A percentile compares a stretch with the other conserved stretches of the same genome.
Conservation (phyloP, 2,113 vertebrate species). For the Tyrannus savana region DNA sequence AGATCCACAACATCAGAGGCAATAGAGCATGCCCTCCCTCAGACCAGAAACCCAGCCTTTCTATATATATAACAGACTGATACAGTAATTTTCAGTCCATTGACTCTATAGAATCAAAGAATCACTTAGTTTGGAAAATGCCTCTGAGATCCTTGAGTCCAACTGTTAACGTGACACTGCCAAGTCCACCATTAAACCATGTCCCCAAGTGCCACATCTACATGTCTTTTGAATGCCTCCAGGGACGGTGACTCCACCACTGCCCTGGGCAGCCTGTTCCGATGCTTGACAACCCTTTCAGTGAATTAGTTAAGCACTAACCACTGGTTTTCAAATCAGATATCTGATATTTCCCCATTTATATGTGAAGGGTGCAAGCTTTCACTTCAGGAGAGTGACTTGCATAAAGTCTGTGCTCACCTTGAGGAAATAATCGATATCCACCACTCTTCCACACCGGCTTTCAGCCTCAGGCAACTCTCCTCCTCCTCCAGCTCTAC, state of each 20-base stretch:
- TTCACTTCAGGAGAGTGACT: neutral
- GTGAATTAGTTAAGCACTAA: neutral
- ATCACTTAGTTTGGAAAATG: neutral
- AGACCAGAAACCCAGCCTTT: neutral
- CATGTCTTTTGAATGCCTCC: neutral
- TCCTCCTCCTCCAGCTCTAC: neutral
- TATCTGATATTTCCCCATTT: neutral
- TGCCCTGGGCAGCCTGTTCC: neutral
- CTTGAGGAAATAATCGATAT: neutral
- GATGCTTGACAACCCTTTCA: neutral
- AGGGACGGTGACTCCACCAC: neutral
- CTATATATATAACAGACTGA: neutral
- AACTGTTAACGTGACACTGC: neutral
- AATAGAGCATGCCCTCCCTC: neutral
- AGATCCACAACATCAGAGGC: neutral
- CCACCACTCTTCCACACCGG: neutral
- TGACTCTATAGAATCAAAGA: neutral
- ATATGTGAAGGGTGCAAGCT: neutral
- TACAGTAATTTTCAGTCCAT: neutral
- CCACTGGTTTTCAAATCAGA: neutral
- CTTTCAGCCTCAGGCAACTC: fast-evolving
- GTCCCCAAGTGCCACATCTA: neutral
- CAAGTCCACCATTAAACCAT: neutral
- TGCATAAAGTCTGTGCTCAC: neutral
- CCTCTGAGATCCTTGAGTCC: neutral